Base-by-base conservation (phyloP, 2,113 vertebrate genomes). In the Corythoichthys intestinalis region DNA sequence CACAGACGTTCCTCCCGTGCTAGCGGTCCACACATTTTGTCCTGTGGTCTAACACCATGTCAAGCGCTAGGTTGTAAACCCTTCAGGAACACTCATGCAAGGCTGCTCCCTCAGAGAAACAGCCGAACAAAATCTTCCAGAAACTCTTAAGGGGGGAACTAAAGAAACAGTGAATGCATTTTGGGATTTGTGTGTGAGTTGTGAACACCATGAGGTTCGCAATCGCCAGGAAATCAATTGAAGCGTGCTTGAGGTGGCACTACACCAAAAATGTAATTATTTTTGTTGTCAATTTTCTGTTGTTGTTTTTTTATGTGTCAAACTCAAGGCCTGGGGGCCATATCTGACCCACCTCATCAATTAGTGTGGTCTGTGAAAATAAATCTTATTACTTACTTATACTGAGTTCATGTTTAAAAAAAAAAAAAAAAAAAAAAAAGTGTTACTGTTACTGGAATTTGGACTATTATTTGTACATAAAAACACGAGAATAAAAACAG, bases 31-130 rank as follows among this genome's bases (percentile, higher is more conserved):
- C 81, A 86, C 72, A 8, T 83, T 86, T 78, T 79, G 71, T 70
- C 69, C 85, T 86, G 83, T 37, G 72, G 87, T 83, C 67, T 71
- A 62, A 53, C 66, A 35, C 78, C 83, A 77, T 72, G 56, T 85
- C 76, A 70, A 64, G 62, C 61, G 70, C 4, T 70, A 59, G 59
- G 74, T 77, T 58, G 35, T 77, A 81, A 86, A 85, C 50, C 37
- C 58, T 56, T 20, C 67, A 38, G 13, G 57, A 17, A 38, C 57
- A 59, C 57, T 37, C 57, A 56, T 4, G 53, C 53, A 56, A 56
- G 28, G 35, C 14, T 14, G 5, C 12, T 38, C 57, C 2, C 53
- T 56, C 53, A 10, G n/a, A n/a, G 53, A 56, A 15, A 38, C 14
- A 53, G 74, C 8, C 20, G 10, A 39, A 47, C 35, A 61, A 71